A percentile compares a stretch with the other conserved stretches of the same genome.
phyloP scores from a whole-genome alignment of 35 echinoderm and acorn worm genomes.

The Ptychodera flava region DNA sequence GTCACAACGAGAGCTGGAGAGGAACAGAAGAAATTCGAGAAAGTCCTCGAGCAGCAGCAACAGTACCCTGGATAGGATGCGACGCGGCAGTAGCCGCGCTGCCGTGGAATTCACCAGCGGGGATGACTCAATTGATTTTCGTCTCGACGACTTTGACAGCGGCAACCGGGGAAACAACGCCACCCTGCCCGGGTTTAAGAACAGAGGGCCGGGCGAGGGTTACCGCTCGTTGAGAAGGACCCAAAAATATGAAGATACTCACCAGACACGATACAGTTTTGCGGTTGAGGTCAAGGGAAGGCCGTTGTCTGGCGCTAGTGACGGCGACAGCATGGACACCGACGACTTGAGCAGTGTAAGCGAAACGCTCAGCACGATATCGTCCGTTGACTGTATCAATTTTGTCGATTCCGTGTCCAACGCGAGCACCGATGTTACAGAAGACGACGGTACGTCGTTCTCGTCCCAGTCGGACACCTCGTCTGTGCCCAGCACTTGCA shows the following conservation, averaged over 20 bases:
- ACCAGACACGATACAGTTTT: too few relatives aligned
- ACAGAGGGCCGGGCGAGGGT: too few relatives aligned
- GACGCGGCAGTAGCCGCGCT: background rate
- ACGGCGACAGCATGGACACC: background rate
- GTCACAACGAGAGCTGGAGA: background rate
- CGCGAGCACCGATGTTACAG: background rate
- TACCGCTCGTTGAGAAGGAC: too few relatives aligned
- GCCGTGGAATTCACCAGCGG: background rate
- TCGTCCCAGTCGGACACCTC: background rate
- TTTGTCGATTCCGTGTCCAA: background rate
- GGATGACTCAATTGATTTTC: background rate
- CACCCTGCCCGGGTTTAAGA: too few relatives aligned
- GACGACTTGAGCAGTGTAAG: background rate
- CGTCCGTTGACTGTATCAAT: background rate
- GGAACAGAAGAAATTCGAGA: background rate
- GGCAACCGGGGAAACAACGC: too few relatives aligned
- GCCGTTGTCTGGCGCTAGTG: too few relatives aligned
- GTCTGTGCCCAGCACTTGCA: background rate
- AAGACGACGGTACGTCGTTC: background rate
- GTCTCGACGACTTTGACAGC: background rate
- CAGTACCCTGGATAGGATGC: background rate
- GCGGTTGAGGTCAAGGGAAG: too few relatives aligned
- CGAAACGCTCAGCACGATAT: background rate
- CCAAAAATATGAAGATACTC: too few relatives aligned
- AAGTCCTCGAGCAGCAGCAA: background rate